Base-by-base conservation (phyloP, 2,888 invertebrate genomes). In the Drosophila picticornis region DNA sequence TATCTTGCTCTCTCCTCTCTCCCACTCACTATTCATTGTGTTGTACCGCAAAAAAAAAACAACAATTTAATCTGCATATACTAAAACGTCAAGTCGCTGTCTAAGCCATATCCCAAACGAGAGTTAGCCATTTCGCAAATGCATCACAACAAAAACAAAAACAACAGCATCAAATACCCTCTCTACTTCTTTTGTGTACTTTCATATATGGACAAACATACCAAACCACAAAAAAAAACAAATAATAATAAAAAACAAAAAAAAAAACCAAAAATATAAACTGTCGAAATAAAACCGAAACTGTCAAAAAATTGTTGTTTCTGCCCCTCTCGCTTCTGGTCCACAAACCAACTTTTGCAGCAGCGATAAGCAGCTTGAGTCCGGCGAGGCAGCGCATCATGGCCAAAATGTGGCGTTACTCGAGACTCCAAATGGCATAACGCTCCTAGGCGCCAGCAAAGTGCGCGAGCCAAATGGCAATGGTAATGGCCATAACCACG, bases 351-450 rank as follows among this genome's bases (percentile, higher is more conserved):
- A 56, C 56, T 65, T 36, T 69, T 62, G 43, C 72, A 68, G 60
- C 81, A 84, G 68, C 66, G 88, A 72, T 56, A 89, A 89, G 66
- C 90, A 89, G 60, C 73, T 87, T 46, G 90, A 84, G 3, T 29
- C 73, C 65, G 88, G 75, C 48, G 77, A 74, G 65, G 79, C 64
- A 50, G 64, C 69, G 40, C 83, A 84, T n/a, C 92, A 90, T 69
- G 93, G 92, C 60, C 92, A 93, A 59, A 90, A 84, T 75, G 92
- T 93, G 59, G 92, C 92, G 2, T 83, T 92, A 25, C 88, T 92
- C n/a, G 92, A 93, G 77, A 91, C 91, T 4, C 90, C 92, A 59
- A 93, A 92, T 76, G 92, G 93, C 69, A 91, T 92, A n/a, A 91
- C 91, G 34, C 80, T 93, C 32, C 78, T 92, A 61, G 87, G 89